Base-by-base conservation (phyloP, 2,888 invertebrate genomes). In the Oscheius myriophilus region DNA sequence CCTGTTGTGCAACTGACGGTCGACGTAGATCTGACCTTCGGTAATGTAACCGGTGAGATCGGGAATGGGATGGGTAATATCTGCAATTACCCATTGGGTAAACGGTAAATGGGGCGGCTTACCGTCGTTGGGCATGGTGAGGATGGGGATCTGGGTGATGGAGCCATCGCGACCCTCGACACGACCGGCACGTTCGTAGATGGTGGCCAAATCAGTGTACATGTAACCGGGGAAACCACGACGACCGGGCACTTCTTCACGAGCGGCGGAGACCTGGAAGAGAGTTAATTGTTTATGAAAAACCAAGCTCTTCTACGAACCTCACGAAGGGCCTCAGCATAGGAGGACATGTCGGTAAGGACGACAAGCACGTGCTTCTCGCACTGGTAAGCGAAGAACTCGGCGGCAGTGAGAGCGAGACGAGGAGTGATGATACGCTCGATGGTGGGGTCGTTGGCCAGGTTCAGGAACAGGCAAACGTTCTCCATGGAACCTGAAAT, bases 121-220 rank as follows among this genome's bases (percentile, higher is more conserved):
- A 90, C 91, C 91, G 87, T 99, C 98, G 91, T 98, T 98, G 80
- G 98, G 98, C 98, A 98, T 98, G 89, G 97, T 98, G 75, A 98
- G 90, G 89, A 99, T 99, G 81, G 98, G 98, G 89, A 98, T 98
- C 90, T 98, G 98, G 0, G 98, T 98, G 89, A 98, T 99, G 79
- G 98, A 97, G 23, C 97, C 97, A 88, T 95, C 96, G 84, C 98
- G 91, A 65, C 98, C 98, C 88, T 98, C 97, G 26, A 98, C 97
- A 88, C 98, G 93, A 45, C 98, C 98, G 82, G 98, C 98, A 83
- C 97, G 92, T 90, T 99, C 98, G 89, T 98, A 98, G 88, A 98
- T 98, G 18, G 97, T 98, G 73, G 98, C 98, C 91, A 99, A 92
- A 92, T 99, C 97, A 68, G 98, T 98, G 95, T 98, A 98, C 98